A percentile compares a stretch with the other conserved stretches of the same genome.
phyloP scores from a whole-genome alignment of 2,888 invertebrate species.

The Atherix ibis region DNA sequence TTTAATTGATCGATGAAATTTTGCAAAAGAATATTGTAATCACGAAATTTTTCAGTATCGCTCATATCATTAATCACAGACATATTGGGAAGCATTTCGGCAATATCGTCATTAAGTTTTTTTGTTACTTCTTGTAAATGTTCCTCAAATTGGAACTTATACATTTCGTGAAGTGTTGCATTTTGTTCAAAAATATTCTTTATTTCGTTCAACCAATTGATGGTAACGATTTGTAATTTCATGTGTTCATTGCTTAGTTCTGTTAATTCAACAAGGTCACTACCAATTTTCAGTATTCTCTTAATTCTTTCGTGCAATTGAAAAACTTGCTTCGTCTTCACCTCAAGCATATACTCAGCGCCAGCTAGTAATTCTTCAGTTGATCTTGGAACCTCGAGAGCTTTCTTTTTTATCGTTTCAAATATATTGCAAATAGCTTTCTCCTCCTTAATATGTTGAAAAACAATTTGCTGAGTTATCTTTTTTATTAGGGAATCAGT shows the following conservation, averaged over 20 bases:
- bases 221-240: slow-evolving; percentile 60
- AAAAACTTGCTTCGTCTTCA: slow-evolving; percentile 54
- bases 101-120: slow-evolving; percentile 52
- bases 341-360: slow-evolving; percentile 64
- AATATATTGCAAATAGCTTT: slow-evolving; percentile 54
- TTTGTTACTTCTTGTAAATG: slow-evolving; percentile 50
- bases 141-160: slow-evolving; percentile 76
- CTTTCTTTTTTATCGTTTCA: slow-evolving; percentile 48
- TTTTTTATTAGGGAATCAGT: slow-evolving; percentile 41
- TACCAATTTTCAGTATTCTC: slow-evolving; percentile 43
- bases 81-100: slow-evolving; percentile 56
- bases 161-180: slow-evolving; percentile 61
- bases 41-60: slow-evolving; percentile 55
- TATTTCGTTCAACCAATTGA: slow-evolving; percentile 70
- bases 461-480: slow-evolving; percentile 46
- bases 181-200: slow-evolving; percentile 68
- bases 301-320: slow-evolving; percentile 54
- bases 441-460: slow-evolving; percentile 48
- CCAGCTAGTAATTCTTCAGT: slow-evolving; percentile 70
- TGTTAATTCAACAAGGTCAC: slow-evolving; percentile 60
- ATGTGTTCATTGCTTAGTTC: slow-evolving; percentile 59
- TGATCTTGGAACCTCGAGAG: slow-evolving; percentile 55
- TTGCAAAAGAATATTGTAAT: slow-evolving; percentile 63
- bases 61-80: slow-evolving; percentile 72
- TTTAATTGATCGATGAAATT: slow-evolving; percentile 58